Evolutionary conservation across 2,888 invertebrate genomes (phyloP), one percentile per base, ranked within the genome.

Genomic region (Macrophya annulata): DNA sequence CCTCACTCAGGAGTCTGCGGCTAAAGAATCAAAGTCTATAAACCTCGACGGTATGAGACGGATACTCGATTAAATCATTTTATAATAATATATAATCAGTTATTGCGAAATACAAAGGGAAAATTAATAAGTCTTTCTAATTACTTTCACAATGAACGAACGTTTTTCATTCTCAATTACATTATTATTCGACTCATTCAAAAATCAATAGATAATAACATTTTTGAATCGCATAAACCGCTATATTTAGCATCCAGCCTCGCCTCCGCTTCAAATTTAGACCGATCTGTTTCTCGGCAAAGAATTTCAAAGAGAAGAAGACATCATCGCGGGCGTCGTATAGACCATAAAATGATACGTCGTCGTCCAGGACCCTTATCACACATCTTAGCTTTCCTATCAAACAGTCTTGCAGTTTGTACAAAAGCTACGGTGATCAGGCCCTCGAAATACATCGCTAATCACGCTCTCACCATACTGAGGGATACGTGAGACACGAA

Each of bases 351-450:
- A 37, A 86, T 86, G 31, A 84, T 86, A 17, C 90, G 92, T 62
- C 89, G 89, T 83, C 88, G 89, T 85, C 92, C 90, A 0, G 90
- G 91, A 51, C 90, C 91, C 1, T 89, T 92, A 6, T 90, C 91
- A 21, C 90, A 90, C 62, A 82, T 92, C 8, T 86, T 92, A 59
- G 88, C 88, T 12, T 91, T 91, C 71, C 85, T 92, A 31, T 89
- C 90, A 12, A 84, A 85, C 55, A 90, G 90, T 86, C 86, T 92
- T 65, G 89, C 89, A 8, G 82, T 86, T 5, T 92, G 90, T 68
- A 90, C 92, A 12, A 91, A 87, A 82, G 88, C 89, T 48, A 88
- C 91, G n/a, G 84, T 92, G 59, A 85, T 92, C 51, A 86, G 86
- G 4, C 92, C 92, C 8, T 90, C 92, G 0, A 89, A 87, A 84